Evolutionary conservation across 2,888 invertebrate genomes (phyloP).

Genomic region (Anaspis maculata): DNA sequence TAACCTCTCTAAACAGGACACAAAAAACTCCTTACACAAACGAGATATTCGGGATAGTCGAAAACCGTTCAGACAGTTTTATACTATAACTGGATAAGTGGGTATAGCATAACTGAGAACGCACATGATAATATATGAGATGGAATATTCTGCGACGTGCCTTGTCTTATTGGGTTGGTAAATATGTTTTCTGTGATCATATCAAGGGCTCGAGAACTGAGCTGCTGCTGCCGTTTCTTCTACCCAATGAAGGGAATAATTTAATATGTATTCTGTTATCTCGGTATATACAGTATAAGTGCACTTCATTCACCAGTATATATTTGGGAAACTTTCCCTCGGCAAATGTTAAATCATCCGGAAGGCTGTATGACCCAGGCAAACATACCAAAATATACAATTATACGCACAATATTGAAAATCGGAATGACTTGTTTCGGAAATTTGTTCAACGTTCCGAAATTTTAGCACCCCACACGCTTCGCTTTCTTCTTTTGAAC

Average conservation of each 20-base stretch:
- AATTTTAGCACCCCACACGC: no score
- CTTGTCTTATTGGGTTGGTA: constrained; percentile 9
- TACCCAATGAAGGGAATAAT: constrained; percentile 12
- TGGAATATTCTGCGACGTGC: constrained; percentile 1
- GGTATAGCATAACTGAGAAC: constrained; percentile 7
- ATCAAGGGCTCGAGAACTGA: constrained; percentile 5
- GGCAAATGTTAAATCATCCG: constrained; percentile 9
- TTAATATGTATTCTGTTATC: constrained; percentile 11
- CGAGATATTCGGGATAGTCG: constrained; percentile 24
- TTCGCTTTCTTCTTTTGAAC: no score
- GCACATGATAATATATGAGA: constrained; percentile 1
- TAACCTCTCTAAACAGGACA: constrained; percentile 26
- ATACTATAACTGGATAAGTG: constrained; percentile 12
- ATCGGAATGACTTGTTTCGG: no score
- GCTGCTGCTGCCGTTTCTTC: constrained; percentile 1
- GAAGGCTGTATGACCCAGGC: constrained; percentile 8
- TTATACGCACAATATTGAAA: no score
- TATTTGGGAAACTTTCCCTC: constrained; percentile 11
- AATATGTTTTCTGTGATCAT: constrained; percentile 11
- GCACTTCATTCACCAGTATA: constrained; percentile 5
- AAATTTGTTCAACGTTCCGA: no score
- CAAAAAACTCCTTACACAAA: constrained; percentile 33
- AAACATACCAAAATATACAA: no score
- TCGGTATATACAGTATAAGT: constrained; percentile 4
- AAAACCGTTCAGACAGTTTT: constrained; percentile 14